Evolutionary conservation across 2,888 invertebrate genomes (phyloP).

Genomic region (Nebria brevicollis): DNA sequence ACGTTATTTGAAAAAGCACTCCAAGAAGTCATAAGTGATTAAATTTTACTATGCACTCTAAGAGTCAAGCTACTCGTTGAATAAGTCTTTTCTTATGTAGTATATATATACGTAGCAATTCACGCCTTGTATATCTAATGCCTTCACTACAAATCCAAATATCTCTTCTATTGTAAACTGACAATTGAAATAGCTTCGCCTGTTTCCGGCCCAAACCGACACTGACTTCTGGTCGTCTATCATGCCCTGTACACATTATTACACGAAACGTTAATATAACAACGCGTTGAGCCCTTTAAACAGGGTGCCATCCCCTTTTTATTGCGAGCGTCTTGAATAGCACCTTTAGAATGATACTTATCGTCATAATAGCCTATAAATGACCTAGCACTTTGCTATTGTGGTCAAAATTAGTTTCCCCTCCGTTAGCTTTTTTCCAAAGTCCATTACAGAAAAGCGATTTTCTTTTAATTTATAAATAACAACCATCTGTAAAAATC

Average conservation of each 20-base stretch:
- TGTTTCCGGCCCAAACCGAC: not conserved
- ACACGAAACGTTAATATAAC: not conserved
- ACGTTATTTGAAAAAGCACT: too few species aligned
- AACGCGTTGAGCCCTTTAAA: not conserved
- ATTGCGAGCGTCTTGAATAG: not conserved
- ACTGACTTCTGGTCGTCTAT: slow-evolving; percentile 1
- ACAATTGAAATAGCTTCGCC: not conserved
- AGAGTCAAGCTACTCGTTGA: too few species aligned
- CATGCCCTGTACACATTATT: not conserved
- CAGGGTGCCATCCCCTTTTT: not conserved
- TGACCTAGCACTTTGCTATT: not conserved
- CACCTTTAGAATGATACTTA: not conserved
- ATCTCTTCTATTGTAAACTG: not conserved
- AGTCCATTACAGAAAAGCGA: too few species aligned
- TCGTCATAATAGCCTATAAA: not conserved
- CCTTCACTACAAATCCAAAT: not conserved
- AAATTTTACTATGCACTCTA: too few species aligned
- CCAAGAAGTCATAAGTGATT: too few species aligned
- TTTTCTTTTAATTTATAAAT: too few species aligned
- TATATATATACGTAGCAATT: not conserved
- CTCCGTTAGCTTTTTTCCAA: not conserved
- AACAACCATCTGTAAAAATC: too few species aligned
- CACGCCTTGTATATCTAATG: not conserved
- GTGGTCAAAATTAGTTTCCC: not conserved
- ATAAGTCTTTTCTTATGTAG: too few species aligned